phyloP scores from a whole-genome alignment of 2,797 vertebrate species.

The Cryptoprocta ferox region DNA sequence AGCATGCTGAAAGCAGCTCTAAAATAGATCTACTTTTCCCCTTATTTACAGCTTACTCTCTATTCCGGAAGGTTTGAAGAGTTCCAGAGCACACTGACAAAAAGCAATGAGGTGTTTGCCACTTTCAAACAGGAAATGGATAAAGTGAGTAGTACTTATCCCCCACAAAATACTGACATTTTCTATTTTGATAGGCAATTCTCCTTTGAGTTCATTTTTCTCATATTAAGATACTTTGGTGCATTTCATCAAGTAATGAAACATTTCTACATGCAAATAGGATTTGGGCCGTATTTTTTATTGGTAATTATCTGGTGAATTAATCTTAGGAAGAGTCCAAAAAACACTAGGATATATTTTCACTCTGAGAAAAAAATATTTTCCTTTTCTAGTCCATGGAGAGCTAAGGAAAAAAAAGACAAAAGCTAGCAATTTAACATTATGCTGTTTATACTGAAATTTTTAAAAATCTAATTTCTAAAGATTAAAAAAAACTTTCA shows the following conservation, averaged over 20 bases:
- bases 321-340: slow-evolving; percentile 20
- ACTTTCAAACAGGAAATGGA: slow-evolving; percentile 99
- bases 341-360: slow-evolving; percentile 55
- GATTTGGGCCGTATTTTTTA: slow-evolving; percentile 43
- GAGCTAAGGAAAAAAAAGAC: background rate
- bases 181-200: slow-evolving; percentile 60
- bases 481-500: background rate
- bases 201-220: slow-evolving; percentile 60
- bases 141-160: slow-evolving; percentile 88
- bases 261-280: slow-evolving; percentile 44
- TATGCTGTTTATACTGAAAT: background rate
- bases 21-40: slow-evolving; percentile 37
- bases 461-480: background rate
- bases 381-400: background rate
- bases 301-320: slow-evolving; percentile 27
- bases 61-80: slow-evolving; percentile 98
- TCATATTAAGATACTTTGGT: slow-evolving; percentile 54
- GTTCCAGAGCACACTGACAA: slow-evolving; percentile 95
- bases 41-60: slow-evolving; percentile 91
- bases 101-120: slow-evolving; percentile 97
- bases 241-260: slow-evolving; percentile 64
- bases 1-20: slow-evolving; percentile 35
- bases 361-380: slow-evolving; percentile 4
- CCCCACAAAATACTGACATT: background rate
- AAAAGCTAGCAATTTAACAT: background rate